Base-by-base conservation (phyloP, 2,888 invertebrate species). In the Catocala nupta region DNA sequence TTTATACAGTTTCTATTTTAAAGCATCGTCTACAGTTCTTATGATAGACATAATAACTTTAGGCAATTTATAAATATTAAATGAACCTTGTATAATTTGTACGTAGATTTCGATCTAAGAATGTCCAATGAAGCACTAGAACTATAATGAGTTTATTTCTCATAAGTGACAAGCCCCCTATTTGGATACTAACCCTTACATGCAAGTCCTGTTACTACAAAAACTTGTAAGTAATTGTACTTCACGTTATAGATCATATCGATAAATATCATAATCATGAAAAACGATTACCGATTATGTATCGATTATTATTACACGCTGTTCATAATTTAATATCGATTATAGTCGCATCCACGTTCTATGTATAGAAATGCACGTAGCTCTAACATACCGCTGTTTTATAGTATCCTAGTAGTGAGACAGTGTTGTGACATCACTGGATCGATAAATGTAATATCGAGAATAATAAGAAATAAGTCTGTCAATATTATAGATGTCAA, bases 291-390 rank as follows among this genome's bases (percentile, higher is more conserved):
- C 48, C 59, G 53, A 71, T 73, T 76, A 74, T 63, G 51, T 63
- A 63, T 78, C 70, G 76, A 69, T 78, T 76, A 73, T 70, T 71
- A 76, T 77, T 71, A 76, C 72, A 74, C 72, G 79, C 66, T 62
- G 66, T 78, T 77, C 61, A 77, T 77, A 77, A 79, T 74, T 74
- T 77, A 65, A 77, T 70, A 74, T 78, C 70, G 64, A 79, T 74
- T 77, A 78, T 62, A 78, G 69, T 56, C 34, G 55, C 67, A 69
- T 64, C 74, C 49, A 68, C 12, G 68, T 66, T 71, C 71, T 77
- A 70, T 76, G 72, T 71, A 69, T 75, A 77, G 73, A 75, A 68
- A 67, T 59, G 68, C 63, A 64, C 68, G 67, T 75, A 60, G 59
- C 54, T 59, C 52, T 60, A 53, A 73, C 76, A 79, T 78, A 73